These are phyloP conservation scores for Etheostoma spectabile DNA, from an alignment of 2,113 vertebrate species.

Conservation along the genomic window DNA sequence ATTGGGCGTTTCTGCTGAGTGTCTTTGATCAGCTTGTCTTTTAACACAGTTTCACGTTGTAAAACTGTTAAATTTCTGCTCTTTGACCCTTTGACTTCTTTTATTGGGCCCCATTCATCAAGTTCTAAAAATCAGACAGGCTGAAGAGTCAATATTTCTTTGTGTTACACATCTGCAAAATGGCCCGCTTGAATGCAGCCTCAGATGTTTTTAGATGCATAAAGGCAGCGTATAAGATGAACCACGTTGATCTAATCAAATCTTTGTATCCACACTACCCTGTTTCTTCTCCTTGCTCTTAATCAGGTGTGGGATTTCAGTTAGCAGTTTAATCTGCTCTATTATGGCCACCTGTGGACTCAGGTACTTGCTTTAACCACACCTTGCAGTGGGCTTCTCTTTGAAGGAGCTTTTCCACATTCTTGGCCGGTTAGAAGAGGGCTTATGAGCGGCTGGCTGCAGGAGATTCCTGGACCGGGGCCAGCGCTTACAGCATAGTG, in stretches of 20 bases:
- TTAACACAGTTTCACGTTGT: conserved; percentile 64
- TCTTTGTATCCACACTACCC: conserved; percentile 16
- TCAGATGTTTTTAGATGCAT: conserved; percentile 7
- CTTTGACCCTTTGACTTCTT: conserved; percentile 52
- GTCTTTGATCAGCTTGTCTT: conserved; percentile 70
- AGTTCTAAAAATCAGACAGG: conserved; percentile 16
- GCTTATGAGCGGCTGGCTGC: conserved; percentile 74
- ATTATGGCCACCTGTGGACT: conserved; percentile 77
- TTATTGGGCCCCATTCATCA: conserved; percentile 50
- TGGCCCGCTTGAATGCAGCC: not conserved
- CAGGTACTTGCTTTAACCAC: conserved; percentile 74
- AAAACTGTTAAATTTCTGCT: conserved; percentile 57
- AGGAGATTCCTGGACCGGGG: conserved; percentile 76
- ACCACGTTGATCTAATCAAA: conserved; percentile 36
- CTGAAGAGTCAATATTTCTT: conserved; percentile 30
- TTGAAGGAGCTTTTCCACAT: conserved; percentile 78
- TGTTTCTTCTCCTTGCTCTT: conserved; percentile 26
- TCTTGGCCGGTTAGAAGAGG: conserved; percentile 75
- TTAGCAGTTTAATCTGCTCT: conserved; percentile 55
- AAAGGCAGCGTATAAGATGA: conserved; percentile 12
- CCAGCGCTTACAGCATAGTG: conserved; percentile 73
- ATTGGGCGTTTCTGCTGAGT: conserved; percentile 38
- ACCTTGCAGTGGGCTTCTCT: conserved; percentile 67
- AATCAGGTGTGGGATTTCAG: conserved; percentile 75
- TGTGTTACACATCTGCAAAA: conserved; percentile 24